Conservation (phyloP, 1,140 invertebrate species). For the Heliconius hermathena region DNA sequence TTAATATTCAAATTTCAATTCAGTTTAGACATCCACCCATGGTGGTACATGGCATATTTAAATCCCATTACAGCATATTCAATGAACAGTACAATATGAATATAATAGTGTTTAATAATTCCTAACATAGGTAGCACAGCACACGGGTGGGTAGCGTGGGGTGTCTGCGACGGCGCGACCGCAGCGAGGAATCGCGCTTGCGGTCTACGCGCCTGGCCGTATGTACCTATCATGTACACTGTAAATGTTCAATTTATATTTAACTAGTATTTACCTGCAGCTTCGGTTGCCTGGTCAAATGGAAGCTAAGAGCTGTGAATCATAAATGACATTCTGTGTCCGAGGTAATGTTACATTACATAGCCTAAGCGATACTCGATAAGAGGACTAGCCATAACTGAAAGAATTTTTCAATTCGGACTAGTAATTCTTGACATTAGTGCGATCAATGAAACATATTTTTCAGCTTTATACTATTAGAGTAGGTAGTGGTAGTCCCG, state of each 20-base stretch:
- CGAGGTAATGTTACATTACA: no score
- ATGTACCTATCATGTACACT: neutral
- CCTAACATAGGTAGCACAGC: neutral
- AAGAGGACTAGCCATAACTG: no score
- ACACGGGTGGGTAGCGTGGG: neutral
- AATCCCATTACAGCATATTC: slow-evolving; percentile 5
- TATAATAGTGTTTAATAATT: slow-evolving; percentile 15
- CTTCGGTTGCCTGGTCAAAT: no score
- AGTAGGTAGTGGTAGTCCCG: no score
- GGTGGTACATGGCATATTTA: neutral
- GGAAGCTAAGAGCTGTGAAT: neutral
- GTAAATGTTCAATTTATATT: slow-evolving; percentile 1
- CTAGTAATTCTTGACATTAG: no score
- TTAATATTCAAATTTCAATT: slow-evolving; percentile 9
- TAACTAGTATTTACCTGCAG: neutral
- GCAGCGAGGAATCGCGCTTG: slow-evolving; percentile 22
- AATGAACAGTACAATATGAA: slow-evolving; percentile 12
- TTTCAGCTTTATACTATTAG: no score
- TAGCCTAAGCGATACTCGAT: no score
- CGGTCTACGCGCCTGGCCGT: slow-evolving; percentile 16
- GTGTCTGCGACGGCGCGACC: slow-evolving; percentile 21
- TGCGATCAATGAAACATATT: no score
- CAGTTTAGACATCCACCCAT: neutral
- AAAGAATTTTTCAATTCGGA: no score
- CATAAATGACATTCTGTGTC: no score